Evolutionary conservation across 2,797 vertebrate species (phyloP).

Genomic region (Sparus aurata): DNA sequence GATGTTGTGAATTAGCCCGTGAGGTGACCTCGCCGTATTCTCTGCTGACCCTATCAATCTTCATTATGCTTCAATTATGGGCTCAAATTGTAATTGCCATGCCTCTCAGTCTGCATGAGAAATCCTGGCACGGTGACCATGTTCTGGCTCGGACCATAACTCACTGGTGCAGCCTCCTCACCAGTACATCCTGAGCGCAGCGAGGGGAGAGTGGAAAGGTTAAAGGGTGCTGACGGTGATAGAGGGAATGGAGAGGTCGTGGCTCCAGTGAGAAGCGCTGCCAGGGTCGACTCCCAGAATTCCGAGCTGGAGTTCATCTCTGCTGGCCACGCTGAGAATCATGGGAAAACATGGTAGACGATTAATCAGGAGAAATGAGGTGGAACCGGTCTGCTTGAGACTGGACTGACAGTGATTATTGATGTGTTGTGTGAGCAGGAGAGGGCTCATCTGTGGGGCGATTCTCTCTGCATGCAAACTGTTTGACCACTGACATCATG

Average conservation of each 20-base stretch:
- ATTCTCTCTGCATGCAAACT: conserved; percentile 47
- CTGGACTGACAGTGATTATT: conserved; percentile 56
- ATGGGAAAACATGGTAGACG: conserved; percentile 72
- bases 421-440: conserved; percentile 53
- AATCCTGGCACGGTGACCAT: conserved; percentile 64
- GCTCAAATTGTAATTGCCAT: conserved; percentile 73
- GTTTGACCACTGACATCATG: conserved; percentile 45
- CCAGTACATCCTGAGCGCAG: conserved; percentile 43
- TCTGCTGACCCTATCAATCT: conserved; percentile 76
- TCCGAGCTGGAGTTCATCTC: conserved; percentile 57
- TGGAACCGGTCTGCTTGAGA: conserved; percentile 68
- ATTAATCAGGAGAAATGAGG: conserved; percentile 83
- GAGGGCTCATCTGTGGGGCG: conserved; percentile 32
- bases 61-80: conserved; percentile 75
- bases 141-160: conserved; percentile 55
- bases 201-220: conserved; percentile 72
- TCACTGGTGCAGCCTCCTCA: conserved; percentile 55
- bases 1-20: conserved; percentile 63
- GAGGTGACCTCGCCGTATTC: conserved; percentile 59
- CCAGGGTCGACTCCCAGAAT: conserved; percentile 71
- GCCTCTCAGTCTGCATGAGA: conserved; percentile 68
- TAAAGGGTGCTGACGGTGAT: conserved; percentile 44
- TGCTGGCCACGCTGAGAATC: conserved; percentile 67
- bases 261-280: conserved; percentile 72
- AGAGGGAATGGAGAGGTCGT: conserved; percentile 62